A percentile compares a stretch with the other conserved stretches of the same genome.
These are phyloP conservation scores for Actias luna DNA, from an alignment of 2,888 invertebrate genomes.

Conservation along the genomic window DNA sequence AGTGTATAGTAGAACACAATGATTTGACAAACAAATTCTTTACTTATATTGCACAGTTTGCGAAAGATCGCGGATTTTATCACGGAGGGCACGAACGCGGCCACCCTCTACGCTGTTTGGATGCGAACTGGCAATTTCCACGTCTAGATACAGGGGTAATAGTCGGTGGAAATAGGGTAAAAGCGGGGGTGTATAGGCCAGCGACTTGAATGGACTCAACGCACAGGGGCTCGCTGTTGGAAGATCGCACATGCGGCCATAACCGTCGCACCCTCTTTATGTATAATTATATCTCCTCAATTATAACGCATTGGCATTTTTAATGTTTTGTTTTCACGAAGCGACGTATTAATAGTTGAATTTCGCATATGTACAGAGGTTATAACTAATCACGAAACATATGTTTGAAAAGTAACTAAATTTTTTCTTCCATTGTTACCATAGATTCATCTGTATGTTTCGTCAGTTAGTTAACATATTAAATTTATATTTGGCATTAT, in stretches of 20 bases:
- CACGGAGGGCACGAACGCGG: slow-evolving; percentile 33
- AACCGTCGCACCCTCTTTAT: slow-evolving; percentile 34
- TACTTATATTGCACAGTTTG: slow-evolving; percentile 67
- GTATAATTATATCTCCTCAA: slow-evolving; percentile 41
- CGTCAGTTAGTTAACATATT: no score
- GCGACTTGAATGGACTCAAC: slow-evolving; percentile 45
- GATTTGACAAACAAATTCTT: slow-evolving; percentile 48
- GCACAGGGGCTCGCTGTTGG: slow-evolving; percentile 26
- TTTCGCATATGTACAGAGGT: not conserved
- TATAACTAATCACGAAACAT: not conserved
- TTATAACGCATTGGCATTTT: slow-evolving; percentile 32
- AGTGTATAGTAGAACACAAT: slow-evolving; percentile 37
- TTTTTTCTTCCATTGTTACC: no score
- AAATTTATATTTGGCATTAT: no score
- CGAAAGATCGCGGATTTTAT: slow-evolving; percentile 59
- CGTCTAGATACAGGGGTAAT: slow-evolving; percentile 35
- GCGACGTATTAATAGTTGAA: slow-evolving; percentile 9
- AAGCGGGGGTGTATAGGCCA: slow-evolving; percentile 42
- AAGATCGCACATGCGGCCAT: slow-evolving; percentile 18
- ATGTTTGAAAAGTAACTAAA: no score
- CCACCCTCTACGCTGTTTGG: slow-evolving; percentile 38
- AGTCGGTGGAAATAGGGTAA: slow-evolving; percentile 53
- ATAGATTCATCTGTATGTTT: no score
- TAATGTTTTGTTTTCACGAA: slow-evolving; percentile 19
- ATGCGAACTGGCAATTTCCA: slow-evolving; percentile 59